Base-by-base conservation (phyloP, 2,888 invertebrate genomes). In the Microplitis deprimator region DNA sequence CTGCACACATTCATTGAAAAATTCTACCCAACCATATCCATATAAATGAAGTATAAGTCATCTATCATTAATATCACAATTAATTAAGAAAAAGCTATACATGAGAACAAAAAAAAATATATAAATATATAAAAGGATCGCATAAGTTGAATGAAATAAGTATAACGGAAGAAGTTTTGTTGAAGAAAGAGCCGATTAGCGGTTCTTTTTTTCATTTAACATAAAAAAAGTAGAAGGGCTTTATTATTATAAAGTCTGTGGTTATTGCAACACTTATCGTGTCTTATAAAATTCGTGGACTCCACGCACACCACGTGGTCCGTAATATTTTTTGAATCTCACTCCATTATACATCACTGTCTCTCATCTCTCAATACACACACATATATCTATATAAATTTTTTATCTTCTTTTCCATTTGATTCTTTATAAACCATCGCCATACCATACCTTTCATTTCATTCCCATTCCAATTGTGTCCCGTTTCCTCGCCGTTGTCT, bases 321-420 rank as follows among this genome's bases (percentile, higher is more conserved):
- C 50, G 50, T 13, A 50, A 50, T 50, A 50, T 50, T 50, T 50
- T 50, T 50, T 50, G 50, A 50, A 50, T 50, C 50, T 50, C 50
- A 50, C 50, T 50, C 50, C 50, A 50, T 50, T 50, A 50, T 50
- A 50, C 50, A 50, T 50, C 50, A 50, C 50, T 50, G 50, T 50
- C 50, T 50, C 50, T 50, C 50, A 50, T 50, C 50, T 50, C 50
- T 50, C 50, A 50, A 50, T 50, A 50, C 50, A 13, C 13, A 50
- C 0, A 13, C 10, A 13, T 13, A 50, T 50, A 67, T 29, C 8
- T 50, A 50, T 50, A 50, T 50, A 50, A 50, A 13, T 50, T 50
- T 50, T 50, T 50, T 50, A 50, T 50, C 13, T 67, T n/a, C 67
- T 67, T 67, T 29, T 67, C n/a, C 38, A 67, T 67, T 67, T 67